Base-by-base conservation (phyloP, 2,888 invertebrate genomes). In the Agelastica alni region DNA sequence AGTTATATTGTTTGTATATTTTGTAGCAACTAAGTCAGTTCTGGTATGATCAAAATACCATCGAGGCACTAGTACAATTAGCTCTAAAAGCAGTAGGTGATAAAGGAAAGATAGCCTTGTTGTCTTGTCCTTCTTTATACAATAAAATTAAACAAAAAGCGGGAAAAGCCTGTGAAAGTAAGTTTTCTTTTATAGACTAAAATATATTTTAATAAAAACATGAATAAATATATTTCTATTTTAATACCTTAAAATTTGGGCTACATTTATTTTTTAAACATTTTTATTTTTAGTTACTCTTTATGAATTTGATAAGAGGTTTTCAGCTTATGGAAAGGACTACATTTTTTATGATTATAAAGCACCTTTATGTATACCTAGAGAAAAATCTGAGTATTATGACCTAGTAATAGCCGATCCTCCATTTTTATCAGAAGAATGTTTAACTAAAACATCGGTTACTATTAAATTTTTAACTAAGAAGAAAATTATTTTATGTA, bases 1-100 rank as follows among this genome's bases (percentile, higher is more conserved):
- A 4, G 4, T 30, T 6, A 4, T 36, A 20, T 31, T 2, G 10
- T 5, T 22, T 9, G 17, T 41, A 2, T 45, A 31, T 16, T 30
- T 66, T 81, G 5, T 75, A 94, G 96, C 94, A 97, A 92, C 78
- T 97, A 31, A 96, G 96, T 71, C 97, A 97, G 77, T 97, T 98
- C 79, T 98, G 97, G 97, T 98, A 98, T 71, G 87, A 90, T 69
- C 87, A 91, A 31, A 75, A 80, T 2, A 97, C 97, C 0, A 87
- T 91, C 32, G 78, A 83, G 18, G 75, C 75, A 1, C 76, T 97
- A n/a, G 86, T 88, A 0, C 80, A 82, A 64, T 87, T 89, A 53
- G 85, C 86, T 4, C 71, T 86, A 37, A 76, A 79, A 57, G 73
- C 78, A 3, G 77, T 86, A 10, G 79, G 79, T 5, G 67, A 76